Base-by-base conservation (phyloP, 2,888 invertebrate genomes). In the Myopa testacea region DNA sequence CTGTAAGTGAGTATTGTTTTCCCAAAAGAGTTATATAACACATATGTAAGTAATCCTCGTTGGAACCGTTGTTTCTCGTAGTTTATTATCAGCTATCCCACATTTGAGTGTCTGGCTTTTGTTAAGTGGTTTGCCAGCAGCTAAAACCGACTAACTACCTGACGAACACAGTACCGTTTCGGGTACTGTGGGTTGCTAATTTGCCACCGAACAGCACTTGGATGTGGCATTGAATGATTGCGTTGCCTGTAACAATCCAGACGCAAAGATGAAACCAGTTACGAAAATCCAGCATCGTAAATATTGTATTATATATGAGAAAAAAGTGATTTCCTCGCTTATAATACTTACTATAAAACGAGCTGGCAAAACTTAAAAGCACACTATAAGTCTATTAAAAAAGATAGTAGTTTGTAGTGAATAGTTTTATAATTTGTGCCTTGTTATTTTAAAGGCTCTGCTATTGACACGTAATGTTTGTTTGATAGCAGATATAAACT, bases 391-490 rank as follows among this genome's bases (percentile, higher is more conserved):
- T 45, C 45, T 10, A 45, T 45, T 45, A 45, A 45, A 45, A 45
- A 45, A 8, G 45, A 45, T 45, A 6, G 45, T 45, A 6, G 45
- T 3, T 6, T 45, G 4, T 10, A 40, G 67, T 37, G 67, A 67
- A 67, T 67, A 37, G 67, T 40, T 67, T 67, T 67, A 40, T 40
- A 67, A 67, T 40, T 67, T 10, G 3, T n/a, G 40, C 14, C 67
- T 67, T 67, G 40, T 67, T 67, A 67, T 40, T 67, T 1, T n/a
- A n/a, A 40, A 67, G n/a, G n/a, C 38, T 40, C 37, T 8, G 1
- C 40, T n/a, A n/a, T 67, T 67, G n/a, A 67, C 67, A 67, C 40
- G 67, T 67, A 40, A 8, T n/a, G 10, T 16, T 37, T 40, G 45
- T 6, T 10, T 45, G 45, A 8, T 45, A 8, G 40, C 38, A 12